Evolutionary conservation across 2,888 invertebrate genomes (phyloP).

Genomic region (Sesamia inferens): DNA sequence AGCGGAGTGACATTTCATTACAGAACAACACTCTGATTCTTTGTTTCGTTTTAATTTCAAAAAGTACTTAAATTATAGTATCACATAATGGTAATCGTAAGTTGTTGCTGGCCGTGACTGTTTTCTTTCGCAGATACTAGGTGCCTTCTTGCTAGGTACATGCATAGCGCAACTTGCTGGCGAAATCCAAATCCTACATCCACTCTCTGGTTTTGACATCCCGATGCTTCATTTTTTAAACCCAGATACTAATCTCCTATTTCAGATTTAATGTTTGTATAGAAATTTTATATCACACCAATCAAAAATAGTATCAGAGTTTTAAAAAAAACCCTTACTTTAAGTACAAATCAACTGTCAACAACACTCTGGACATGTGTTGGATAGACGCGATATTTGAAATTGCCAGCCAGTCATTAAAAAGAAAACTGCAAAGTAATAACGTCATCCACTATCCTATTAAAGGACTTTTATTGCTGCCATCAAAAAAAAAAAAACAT

Average conservation of each 20-base stretch:
- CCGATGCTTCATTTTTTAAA: too few species aligned
- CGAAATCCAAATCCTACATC: neutral
- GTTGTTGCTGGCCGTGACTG: neutral
- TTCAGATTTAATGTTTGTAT: too few species aligned
- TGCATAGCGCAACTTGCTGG: neutral
- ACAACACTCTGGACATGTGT: neutral
- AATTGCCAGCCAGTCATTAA: neutral
- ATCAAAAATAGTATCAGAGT: too few species aligned
- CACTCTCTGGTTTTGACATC: neutral
- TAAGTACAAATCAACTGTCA: neutral
- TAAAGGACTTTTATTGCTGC: slow-evolving; percentile 81
- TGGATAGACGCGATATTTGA: neutral
- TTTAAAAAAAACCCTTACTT: too few species aligned
- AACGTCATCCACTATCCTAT: slow-evolving; percentile 73
- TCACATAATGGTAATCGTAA: too few species aligned
- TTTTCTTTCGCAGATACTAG: neutral
- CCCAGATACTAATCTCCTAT: too few species aligned
- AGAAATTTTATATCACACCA: too few species aligned
- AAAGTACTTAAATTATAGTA: too few species aligned
- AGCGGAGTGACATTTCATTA: too few species aligned
- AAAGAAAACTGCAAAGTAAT: slow-evolving; percentile 30
- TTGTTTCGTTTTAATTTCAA: too few species aligned
- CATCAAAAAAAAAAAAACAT: slow-evolving; percentile 74
- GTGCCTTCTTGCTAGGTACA: neutral
- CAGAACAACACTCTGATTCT: too few species aligned